phyloP scores from a whole-genome alignment of 2,113 vertebrate species.

The Antechinus flavipes region DNA sequence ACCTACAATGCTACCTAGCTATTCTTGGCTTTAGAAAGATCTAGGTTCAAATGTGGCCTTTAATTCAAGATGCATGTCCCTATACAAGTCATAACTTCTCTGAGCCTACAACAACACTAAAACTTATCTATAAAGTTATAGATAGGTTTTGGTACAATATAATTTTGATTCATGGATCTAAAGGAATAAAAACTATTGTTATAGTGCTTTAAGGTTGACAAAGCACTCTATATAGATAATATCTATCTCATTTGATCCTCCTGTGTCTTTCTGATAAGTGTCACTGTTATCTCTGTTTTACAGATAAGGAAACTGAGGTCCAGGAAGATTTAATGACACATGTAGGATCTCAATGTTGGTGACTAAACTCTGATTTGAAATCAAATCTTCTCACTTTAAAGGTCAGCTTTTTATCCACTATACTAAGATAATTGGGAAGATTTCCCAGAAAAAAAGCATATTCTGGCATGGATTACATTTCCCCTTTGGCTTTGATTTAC shows the following conservation, averaged over 20 bases:
- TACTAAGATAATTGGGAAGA: background rate
- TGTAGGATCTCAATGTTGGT: background rate
- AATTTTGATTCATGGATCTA: background rate
- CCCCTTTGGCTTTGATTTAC: slow-evolving; percentile 48
- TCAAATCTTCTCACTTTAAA: background rate
- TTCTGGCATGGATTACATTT: slow-evolving; percentile 46
- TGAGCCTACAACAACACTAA: background rate
- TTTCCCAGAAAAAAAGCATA: slow-evolving; percentile 12
- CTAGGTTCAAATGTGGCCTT: background rate
- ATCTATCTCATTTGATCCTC: background rate
- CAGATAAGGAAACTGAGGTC: background rate
- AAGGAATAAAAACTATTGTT: background rate
- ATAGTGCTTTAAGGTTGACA: background rate
- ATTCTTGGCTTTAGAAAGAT: background rate
- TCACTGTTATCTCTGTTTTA: background rate
- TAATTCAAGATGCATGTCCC: background rate
- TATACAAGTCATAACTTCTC: background rate
- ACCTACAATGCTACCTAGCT: background rate
- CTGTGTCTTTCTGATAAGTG: background rate
- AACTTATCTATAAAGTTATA: background rate
- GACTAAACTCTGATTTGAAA: background rate
- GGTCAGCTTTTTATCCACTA: background rate
- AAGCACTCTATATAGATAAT: background rate
- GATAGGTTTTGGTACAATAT: background rate
- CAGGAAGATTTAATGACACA: background rate